These are phyloP conservation scores for Natrix natrix DNA, from an alignment of 2,797 vertebrate species.

Conservation along the genomic window DNA sequence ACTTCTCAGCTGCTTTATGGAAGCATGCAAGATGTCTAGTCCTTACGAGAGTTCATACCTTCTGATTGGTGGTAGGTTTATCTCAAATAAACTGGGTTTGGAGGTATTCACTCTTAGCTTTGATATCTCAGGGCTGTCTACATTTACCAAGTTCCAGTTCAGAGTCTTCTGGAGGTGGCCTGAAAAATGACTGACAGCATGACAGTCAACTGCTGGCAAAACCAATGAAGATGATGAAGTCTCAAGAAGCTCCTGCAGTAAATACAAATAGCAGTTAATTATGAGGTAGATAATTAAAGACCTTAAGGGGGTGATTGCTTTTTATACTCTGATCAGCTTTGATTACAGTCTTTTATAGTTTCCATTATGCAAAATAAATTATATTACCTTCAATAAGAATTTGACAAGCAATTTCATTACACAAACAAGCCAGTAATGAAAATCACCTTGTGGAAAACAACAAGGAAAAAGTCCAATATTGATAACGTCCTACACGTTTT, in stretches of 20 bases:
- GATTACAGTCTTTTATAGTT: slow-evolving; percentile 31
- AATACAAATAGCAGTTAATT: slow-evolving; percentile 40
- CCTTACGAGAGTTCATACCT: slow-evolving; percentile 51
- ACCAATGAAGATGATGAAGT: slow-evolving; percentile 67
- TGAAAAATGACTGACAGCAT: slow-evolving; percentile 50
- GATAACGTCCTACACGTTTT: background rate
- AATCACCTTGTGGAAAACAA: slow-evolving; percentile 1
- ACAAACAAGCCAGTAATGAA: slow-evolving; percentile 19
- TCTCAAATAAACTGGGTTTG: slow-evolving; percentile 56
- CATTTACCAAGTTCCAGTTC: slow-evolving; percentile 53
- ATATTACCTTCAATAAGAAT: background rate
- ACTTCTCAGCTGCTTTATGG: background rate
- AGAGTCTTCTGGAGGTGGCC: slow-evolving; percentile 49
- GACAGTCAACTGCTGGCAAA: slow-evolving; percentile 67
- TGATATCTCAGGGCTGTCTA: slow-evolving; percentile 37
- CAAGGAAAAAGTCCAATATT: background rate
- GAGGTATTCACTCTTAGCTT: slow-evolving; percentile 52
- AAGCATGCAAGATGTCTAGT: background rate
- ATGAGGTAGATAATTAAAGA: slow-evolving; percentile 29
- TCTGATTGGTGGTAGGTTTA: slow-evolving; percentile 56
- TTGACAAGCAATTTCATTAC: slow-evolving; percentile 6
- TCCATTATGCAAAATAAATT: slow-evolving; percentile 33
- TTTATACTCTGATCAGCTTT: slow-evolving; percentile 7
- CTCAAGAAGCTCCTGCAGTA: slow-evolving; percentile 64
- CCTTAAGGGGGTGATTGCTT: background rate